phyloP scores from a whole-genome alignment of 2,888 invertebrate species.

The Oscheius onirici region DNA sequence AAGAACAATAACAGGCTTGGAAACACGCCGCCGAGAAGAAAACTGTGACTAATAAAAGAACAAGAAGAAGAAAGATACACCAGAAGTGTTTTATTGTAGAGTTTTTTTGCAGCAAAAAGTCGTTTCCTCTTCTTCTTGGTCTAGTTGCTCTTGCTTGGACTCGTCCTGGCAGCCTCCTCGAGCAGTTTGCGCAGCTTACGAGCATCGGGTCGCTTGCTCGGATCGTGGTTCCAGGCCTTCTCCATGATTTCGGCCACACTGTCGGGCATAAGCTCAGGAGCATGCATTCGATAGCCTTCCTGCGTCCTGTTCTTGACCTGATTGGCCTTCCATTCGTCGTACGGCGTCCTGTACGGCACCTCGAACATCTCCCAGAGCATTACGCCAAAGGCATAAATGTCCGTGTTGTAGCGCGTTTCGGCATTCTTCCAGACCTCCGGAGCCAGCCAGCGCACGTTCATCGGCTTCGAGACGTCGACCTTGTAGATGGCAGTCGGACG shows the following conservation, averaged over 20 bases:
- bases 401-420: slow-evolving; percentile 61
- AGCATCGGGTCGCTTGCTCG: slow-evolving; percentile 52
- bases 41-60: too few relatives aligned
- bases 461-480: slow-evolving; percentile 60
- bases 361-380: slow-evolving; percentile 65
- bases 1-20: too few relatives aligned
- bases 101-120: too few relatives aligned
- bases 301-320: slow-evolving; percentile 57
- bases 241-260: slow-evolving; percentile 48
- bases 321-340: slow-evolving; percentile 56
- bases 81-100: too few relatives aligned
- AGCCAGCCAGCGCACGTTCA: slow-evolving; percentile 66
- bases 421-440: slow-evolving; percentile 66
- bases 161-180: slow-evolving; percentile 37
- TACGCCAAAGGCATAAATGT: slow-evolving; percentile 62
- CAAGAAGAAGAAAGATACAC: too few relatives aligned
- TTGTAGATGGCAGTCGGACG: slow-evolving; percentile 51
- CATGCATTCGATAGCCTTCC: slow-evolving; percentile 58
- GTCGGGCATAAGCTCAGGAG: slow-evolving; percentile 56
- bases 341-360: slow-evolving; percentile 60
- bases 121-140: too few relatives aligned
- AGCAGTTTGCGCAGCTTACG: slow-evolving; percentile 48
- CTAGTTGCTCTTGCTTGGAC: too few relatives aligned
- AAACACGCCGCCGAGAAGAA: too few relatives aligned
- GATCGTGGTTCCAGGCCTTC: slow-evolving; percentile 55